Evolutionary conservation across 2,113 vertebrate species (phyloP).

Genomic region (Eublepharis macularius): DNA sequence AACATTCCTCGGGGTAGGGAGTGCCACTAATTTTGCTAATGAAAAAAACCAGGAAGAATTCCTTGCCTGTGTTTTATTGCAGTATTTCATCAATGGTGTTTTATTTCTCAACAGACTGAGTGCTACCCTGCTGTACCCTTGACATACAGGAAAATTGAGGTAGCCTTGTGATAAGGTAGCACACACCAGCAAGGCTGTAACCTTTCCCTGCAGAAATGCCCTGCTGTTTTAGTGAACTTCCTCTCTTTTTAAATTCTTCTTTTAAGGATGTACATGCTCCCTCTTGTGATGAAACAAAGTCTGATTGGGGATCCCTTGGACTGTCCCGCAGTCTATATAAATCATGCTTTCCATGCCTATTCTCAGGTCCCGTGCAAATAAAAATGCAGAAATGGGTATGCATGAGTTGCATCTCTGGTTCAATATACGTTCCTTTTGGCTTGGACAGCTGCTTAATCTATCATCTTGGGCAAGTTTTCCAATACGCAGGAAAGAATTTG

Average conservation of each 20-base stretch:
- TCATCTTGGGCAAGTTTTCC: constrained; percentile 63
- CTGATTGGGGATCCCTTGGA: not conserved
- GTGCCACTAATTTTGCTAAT: not conserved
- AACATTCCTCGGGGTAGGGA: not conserved
- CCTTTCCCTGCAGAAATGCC: not conserved
- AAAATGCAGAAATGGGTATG: constrained; percentile 17
- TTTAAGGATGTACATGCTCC: not conserved
- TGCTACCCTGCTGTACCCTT: not conserved
- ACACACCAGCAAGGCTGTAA: not conserved
- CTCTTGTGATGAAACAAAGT: not conserved
- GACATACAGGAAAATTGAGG: not conserved
- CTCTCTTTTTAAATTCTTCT: not conserved
- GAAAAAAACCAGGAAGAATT: not conserved
- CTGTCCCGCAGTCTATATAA: constrained; percentile 22
- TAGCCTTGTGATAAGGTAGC: not conserved
- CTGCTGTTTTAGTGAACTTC: not conserved
- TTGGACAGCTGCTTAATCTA: constrained; percentile 70
- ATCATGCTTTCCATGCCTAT: constrained; percentile 28
- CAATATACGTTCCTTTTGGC: constrained; percentile 48
- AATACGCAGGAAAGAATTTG: constrained; percentile 64
- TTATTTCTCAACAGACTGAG: not conserved
- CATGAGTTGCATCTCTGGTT: constrained; percentile 28
- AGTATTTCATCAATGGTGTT: not conserved
- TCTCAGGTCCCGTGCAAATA: constrained; percentile 15
- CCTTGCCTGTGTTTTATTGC: not conserved